Evolutionary conservation across 2,888 invertebrate genomes (phyloP).

Genomic region (Drosophila mimetica): DNA sequence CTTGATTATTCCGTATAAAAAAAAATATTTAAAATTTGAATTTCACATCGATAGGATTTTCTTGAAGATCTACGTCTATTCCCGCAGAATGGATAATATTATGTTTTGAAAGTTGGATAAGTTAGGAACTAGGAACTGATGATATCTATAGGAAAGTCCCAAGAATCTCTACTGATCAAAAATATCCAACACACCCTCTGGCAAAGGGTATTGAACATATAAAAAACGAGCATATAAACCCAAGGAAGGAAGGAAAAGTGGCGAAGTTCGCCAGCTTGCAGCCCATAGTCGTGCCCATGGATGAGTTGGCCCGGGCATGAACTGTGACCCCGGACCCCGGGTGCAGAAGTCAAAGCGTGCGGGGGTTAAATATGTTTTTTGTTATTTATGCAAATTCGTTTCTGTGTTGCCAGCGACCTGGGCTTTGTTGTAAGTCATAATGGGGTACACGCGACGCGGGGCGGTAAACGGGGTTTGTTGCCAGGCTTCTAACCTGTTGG

Average conservation of each 20-base stretch:
- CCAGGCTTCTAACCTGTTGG: conserved; percentile 68
- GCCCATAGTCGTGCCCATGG: conserved; percentile 39
- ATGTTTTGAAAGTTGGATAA: too few relatives aligned
- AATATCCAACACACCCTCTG: too few relatives aligned
- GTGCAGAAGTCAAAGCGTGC: conserved; percentile 56
- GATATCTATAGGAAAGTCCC: too few relatives aligned
- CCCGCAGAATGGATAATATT: too few relatives aligned
- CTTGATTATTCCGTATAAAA: too few relatives aligned
- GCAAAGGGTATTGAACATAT: conserved; percentile 1
- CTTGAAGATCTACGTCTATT: too few relatives aligned
- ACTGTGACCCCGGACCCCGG: conserved; percentile 62
- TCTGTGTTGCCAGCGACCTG: conserved; percentile 68
- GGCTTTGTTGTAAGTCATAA: conserved; percentile 74
- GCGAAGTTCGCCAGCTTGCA: conserved; percentile 69
- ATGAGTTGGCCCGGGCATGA: conserved; percentile 67
- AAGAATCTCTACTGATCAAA: not conserved
- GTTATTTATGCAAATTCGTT: conserved; percentile 78
- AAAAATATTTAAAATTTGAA: too few relatives aligned
- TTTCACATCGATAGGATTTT: too few relatives aligned
- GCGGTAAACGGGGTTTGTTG: not conserved
- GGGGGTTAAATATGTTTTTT: conserved; percentile 73
- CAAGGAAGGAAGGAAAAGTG: conserved; percentile 35
- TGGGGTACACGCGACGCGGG: conserved; percentile 40
- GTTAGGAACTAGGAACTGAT: too few relatives aligned
- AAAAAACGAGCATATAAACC: conserved; percentile 15